Percentiles rank a stretch among this genome's conserved stretches.
Conservation (phyloP, 2,888 invertebrate genomes). For the Yponomeuta sedellus region DNA sequence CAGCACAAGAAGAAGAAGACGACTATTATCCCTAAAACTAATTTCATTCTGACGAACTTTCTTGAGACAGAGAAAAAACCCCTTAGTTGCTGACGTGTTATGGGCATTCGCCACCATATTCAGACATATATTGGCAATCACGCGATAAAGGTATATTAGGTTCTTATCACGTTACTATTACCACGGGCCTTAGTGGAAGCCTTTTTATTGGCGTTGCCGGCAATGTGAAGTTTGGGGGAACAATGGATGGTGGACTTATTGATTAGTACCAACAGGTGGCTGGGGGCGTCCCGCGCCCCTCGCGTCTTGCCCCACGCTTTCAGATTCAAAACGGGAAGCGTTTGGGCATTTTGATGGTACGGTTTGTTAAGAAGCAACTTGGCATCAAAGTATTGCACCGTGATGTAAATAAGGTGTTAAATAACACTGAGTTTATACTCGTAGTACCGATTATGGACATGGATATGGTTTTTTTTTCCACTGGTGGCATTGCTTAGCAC, state of each 20-base stretch:
- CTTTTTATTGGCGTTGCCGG: conserved; percentile 40
- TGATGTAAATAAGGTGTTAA: too few species aligned
- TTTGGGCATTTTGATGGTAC: background rate
- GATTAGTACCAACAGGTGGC: conserved; percentile 70
- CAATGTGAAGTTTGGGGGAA: conserved; percentile 39
- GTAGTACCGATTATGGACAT: too few species aligned
- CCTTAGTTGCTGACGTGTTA: too few species aligned
- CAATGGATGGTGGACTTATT: conserved; percentile 66
- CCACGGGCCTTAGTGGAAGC: conserved; percentile 44
- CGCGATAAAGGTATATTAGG: background rate
- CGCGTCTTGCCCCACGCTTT: conserved; percentile 28
- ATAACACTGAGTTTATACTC: too few species aligned
- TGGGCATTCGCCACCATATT: background rate
- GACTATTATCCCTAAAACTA: too few species aligned
- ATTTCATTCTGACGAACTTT: too few species aligned
- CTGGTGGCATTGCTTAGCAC: too few species aligned
- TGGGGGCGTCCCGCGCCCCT: conserved; percentile 54
- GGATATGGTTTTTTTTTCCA: too few species aligned
- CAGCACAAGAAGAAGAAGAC: too few species aligned
- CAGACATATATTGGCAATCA: background rate
- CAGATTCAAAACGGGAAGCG: conserved; percentile 6
- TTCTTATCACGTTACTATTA: conserved; percentile 49
- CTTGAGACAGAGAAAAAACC: too few species aligned
- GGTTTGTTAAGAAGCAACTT: background rate
- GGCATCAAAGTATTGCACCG: too few species aligned